These are phyloP conservation scores for Melanotaenia trifasciata DNA, from an alignment of 2,797 vertebrate species.

Conservation along the genomic window DNA sequence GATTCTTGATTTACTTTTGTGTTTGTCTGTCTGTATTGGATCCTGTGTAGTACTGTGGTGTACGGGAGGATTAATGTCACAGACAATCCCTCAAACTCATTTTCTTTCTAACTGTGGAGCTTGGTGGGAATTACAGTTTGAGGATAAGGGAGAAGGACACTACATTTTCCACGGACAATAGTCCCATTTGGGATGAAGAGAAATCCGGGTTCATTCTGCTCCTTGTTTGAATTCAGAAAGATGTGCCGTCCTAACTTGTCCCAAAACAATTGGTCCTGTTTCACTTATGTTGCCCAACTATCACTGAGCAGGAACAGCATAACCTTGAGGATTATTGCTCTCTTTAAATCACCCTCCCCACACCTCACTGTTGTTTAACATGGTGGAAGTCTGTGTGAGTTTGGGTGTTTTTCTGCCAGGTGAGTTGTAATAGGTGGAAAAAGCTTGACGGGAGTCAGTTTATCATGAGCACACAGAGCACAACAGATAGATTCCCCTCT, in stretches of 20 bases:
- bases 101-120: slow-evolving; percentile 76
- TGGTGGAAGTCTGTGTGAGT: slow-evolving; percentile 70
- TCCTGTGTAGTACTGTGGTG: slow-evolving; percentile 64
- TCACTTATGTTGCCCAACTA: slow-evolving; percentile 28
- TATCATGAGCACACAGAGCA: slow-evolving; percentile 85
- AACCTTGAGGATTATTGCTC: slow-evolving; percentile 71
- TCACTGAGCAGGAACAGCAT: slow-evolving; percentile 20
- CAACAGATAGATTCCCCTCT: slow-evolving; percentile 85
- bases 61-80: slow-evolving; percentile 80
- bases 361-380: slow-evolving; percentile 69
- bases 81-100: slow-evolving; percentile 82
- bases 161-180: slow-evolving; percentile 50
- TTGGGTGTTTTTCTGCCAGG: slow-evolving; percentile 80
- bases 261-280: slow-evolving; percentile 64
- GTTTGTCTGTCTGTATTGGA: slow-evolving; percentile 68
- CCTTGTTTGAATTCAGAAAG: slow-evolving; percentile 52
- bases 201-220: slow-evolving; percentile 56
- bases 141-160: slow-evolving; percentile 60
- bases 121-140: slow-evolving; percentile 77
- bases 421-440: slow-evolving; percentile 76
- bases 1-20: slow-evolving; percentile 73
- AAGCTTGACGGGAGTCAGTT: slow-evolving; percentile 84
- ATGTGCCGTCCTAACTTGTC: slow-evolving; percentile 55
- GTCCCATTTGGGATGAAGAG: slow-evolving; percentile 51
- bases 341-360: slow-evolving; percentile 54